phyloP scores from a whole-genome alignment of 2,888 invertebrate species.

The Erebia palarica region DNA sequence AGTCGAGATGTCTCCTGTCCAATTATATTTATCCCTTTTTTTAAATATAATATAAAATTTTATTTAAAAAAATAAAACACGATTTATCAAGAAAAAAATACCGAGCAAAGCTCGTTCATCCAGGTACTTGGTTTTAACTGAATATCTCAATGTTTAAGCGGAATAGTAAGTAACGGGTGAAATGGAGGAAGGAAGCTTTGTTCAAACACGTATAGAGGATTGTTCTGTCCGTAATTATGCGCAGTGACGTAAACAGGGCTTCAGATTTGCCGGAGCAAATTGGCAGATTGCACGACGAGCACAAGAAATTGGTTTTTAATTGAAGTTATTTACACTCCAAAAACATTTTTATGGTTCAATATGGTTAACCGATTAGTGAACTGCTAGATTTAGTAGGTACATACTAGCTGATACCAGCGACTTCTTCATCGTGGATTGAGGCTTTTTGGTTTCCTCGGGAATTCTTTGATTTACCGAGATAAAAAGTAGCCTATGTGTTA shows the following conservation, averaged over 20 bases:
- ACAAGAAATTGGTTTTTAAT: conserved; percentile 14
- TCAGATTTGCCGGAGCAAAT: neutral
- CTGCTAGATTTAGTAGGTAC: neutral
- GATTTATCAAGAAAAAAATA: no score
- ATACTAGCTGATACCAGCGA: no score
- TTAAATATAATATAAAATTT: no score
- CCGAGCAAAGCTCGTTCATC: no score
- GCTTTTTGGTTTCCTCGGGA: no score
- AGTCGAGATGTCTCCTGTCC: no score
- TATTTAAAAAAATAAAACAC: no score
- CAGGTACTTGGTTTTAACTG: neutral
- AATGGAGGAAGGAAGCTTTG: neutral
- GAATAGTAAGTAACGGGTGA: neutral
- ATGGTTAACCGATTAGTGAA: neutral
- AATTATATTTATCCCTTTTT: no score
- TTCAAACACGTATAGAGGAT: neutral
- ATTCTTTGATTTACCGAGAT: no score
- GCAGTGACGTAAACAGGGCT: neutral
- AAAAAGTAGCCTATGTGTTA: no score
- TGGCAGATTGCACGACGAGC: conserved; percentile 1
- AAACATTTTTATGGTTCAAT: neutral
- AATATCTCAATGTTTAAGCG: no score
- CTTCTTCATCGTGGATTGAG: no score
- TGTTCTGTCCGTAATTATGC: neutral
- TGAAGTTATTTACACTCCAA: conserved; percentile 7